phyloP scores from a whole-genome alignment of 2,113 vertebrate genomes.

The Ochotona curzoniae region DNA sequence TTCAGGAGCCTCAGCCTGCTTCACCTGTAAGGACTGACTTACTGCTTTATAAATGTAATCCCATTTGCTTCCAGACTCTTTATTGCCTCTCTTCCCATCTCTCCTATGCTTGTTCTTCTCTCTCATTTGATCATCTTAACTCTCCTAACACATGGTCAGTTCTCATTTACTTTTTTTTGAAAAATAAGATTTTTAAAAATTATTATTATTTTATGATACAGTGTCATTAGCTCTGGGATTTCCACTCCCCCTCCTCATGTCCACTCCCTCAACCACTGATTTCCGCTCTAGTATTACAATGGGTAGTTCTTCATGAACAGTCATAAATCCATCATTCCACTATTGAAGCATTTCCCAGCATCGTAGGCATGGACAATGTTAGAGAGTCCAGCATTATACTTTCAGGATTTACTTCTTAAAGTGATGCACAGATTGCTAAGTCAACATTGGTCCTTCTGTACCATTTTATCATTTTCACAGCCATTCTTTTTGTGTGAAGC shows the following conservation, averaged over 20 bases:
- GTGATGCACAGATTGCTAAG: conserved; percentile 61
- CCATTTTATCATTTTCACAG: conserved; percentile 43
- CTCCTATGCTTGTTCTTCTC: conserved; percentile 11
- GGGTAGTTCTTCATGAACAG: too few relatives aligned
- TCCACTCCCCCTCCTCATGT: too few relatives aligned
- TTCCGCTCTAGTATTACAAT: too few relatives aligned
- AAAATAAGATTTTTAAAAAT: too few relatives aligned
- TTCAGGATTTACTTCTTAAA: not conserved
- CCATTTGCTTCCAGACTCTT: conserved; percentile 61
- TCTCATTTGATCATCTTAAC: not conserved
- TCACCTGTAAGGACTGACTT: conserved; percentile 78
- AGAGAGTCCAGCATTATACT: too few relatives aligned
- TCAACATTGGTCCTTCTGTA: conserved; percentile 63
- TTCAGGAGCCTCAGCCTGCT: conserved; percentile 74
- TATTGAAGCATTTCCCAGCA: too few relatives aligned
- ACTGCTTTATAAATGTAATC: conserved; percentile 71
- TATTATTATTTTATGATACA: too few relatives aligned
- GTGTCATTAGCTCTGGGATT: too few relatives aligned
- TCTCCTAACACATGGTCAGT: conserved; percentile 31
- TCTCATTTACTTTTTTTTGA: conserved; percentile 69
- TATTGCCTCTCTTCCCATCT: conserved; percentile 68
- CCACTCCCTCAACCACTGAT: too few relatives aligned
- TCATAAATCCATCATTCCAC: too few relatives aligned
- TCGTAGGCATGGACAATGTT: too few relatives aligned
- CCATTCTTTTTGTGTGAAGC: too few relatives aligned